Evolutionary conservation across 2,113 vertebrate species (phyloP).

Genomic region (Oryzias curvinotus): DNA sequence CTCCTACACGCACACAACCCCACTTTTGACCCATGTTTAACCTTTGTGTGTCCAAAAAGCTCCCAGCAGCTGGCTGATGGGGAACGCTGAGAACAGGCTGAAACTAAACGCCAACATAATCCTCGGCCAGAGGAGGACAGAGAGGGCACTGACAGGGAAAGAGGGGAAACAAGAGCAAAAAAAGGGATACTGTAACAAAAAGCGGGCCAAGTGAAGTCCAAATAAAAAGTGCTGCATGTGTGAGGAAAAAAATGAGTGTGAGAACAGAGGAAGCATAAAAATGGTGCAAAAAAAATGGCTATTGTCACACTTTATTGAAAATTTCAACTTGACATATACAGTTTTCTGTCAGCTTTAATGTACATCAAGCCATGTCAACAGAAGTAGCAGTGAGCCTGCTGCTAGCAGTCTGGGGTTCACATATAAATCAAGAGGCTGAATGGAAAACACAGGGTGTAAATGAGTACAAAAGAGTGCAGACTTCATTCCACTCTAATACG

Average conservation of each 20-base stretch:
- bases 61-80: constrained; percentile 61
- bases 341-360: constrained; percentile 40
- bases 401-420: constrained; percentile 26
- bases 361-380: constrained; percentile 44
- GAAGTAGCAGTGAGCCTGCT: constrained; percentile 15
- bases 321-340: constrained; percentile 55
- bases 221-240: not conserved
- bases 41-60: constrained; percentile 39
- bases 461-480: constrained; percentile 24
- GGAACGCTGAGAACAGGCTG: constrained; percentile 53
- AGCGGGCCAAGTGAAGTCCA: not conserved
- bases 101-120: constrained; percentile 60
- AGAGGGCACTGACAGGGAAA: not conserved
- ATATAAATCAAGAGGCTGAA: constrained; percentile 2
- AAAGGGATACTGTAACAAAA: constrained; percentile 3
- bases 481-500: constrained; percentile 13
- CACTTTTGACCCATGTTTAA: constrained; percentile 52
- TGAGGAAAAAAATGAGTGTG: not conserved
- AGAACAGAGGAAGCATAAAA: not conserved
- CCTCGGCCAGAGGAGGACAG: constrained; percentile 27
- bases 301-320: constrained; percentile 74
- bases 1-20: constrained; percentile 5
- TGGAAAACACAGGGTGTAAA: constrained; percentile 22
- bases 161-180: constrained; percentile 22
- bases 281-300: constrained; percentile 6